Conservation (phyloP, 2,113 vertebrate genomes). For the Clarias gariepinus region DNA sequence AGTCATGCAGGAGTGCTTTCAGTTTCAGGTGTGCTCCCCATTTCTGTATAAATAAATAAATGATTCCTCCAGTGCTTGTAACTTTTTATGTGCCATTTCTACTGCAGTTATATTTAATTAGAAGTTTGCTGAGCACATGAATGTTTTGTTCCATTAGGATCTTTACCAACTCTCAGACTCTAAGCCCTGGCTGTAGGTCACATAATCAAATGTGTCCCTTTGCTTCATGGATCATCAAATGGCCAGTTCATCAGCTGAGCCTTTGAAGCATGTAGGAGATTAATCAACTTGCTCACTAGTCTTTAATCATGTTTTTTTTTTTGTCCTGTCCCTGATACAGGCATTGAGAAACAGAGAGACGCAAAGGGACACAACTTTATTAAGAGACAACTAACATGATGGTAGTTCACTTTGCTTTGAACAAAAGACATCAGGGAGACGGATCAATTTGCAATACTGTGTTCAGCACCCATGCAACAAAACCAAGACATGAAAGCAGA, state of each 20-base stretch:
- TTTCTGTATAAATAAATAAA: constrained; percentile 10
- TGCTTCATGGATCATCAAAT: constrained; percentile 89
- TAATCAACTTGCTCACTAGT: constrained; percentile 81
- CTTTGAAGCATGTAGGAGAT: constrained; percentile 76
- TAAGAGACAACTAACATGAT: constrained; percentile 75
- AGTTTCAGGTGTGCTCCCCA: constrained; percentile 8
- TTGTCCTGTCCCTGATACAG: constrained; percentile 62
- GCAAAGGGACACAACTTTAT: constrained; percentile 70
- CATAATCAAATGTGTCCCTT: constrained; percentile 87
- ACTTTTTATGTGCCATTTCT: constrained; percentile 10
- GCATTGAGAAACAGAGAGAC: constrained; percentile 44
- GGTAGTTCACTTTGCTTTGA: constrained; percentile 73
- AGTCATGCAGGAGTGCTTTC: constrained; percentile 18
- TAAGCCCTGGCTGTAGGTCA: constrained; percentile 71
- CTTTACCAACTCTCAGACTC: constrained; percentile 61
- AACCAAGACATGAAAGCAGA: constrained; percentile 91
- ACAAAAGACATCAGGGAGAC: constrained; percentile 79
- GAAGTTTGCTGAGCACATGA: constrained; percentile 23
- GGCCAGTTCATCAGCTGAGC: constrained; percentile 81
- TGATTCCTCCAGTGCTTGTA: background rate
- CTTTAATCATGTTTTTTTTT: constrained; percentile 84
- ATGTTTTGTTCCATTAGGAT: constrained; percentile 59
- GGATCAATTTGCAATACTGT: constrained; percentile 98
- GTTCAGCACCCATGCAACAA: constrained; percentile 82
- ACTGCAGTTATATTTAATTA: constrained; percentile 9